Evolutionary conservation across 1,140 invertebrate genomes (phyloP), one percentile per base, ranked within the genome.

Genomic region (Triops longicaudatus): DNA sequence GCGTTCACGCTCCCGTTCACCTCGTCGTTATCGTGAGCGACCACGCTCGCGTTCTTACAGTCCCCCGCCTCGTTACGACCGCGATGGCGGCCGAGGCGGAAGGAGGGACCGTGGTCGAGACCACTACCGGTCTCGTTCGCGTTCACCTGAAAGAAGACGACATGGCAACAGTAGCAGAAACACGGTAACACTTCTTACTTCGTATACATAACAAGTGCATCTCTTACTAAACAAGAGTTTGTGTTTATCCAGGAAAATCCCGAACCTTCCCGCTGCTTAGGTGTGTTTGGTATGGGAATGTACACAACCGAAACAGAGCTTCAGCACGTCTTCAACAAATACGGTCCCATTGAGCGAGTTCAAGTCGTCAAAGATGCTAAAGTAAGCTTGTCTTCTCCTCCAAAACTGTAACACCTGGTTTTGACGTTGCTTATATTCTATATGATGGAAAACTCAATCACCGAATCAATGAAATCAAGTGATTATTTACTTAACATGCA

Each of bases 361-460:
- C 92, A 97, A 86, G 91, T 98, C 80, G 95, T 98, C 42, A 94
- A 96, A 83, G 96, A 98, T 86, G 94, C 94, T 72, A 95, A 97
- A 90, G 95, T 96, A 87, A 86, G 83, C 80, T 28, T 72, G 26
- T 37, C n/a, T n/a, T n/a, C n/a, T n/a, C n/a, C n/a, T n/a, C n/a
- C n/a, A n/a, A n/a, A n/a, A n/a, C n/a, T 41, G 6, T 12, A 10
- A 75, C 10, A 37, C 44, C 26, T 74, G 3, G 11, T 71, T 75
- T 43, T 4, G 26, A 12, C 6, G n/a, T 7, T 26, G 43, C 72
- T 78, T 76, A 42, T 73, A n/a, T 77, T 7, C 28, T 78, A 80
- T 77, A 77, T 63, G 80, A 78, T 78, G 78, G 74, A 81, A 77
- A 26, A 78, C 10, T 17, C 42, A 74, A 42, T 50, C 77, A 44